Evolutionary conservation across 2,797 vertebrate genomes (phyloP).

Genomic region (Cynodonichthys magdalenae): DNA sequence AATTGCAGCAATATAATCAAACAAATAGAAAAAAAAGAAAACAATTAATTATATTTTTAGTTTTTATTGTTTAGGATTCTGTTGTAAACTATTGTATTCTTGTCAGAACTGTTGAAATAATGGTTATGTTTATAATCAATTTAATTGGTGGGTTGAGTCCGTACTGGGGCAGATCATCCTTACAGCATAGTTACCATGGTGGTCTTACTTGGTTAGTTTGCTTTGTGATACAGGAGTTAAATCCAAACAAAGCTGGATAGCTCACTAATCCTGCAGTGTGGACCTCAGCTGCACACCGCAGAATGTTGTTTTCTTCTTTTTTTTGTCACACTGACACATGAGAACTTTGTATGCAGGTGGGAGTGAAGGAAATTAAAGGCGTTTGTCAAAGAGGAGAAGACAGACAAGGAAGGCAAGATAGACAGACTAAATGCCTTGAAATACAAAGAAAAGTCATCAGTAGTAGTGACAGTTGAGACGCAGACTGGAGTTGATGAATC

Average conservation of each 20-base stretch:
- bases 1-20: too few relatives aligned
- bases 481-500: background rate
- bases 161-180: background rate
- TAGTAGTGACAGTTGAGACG: conserved; percentile 11
- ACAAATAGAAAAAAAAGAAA: too few relatives aligned
- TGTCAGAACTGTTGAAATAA: background rate
- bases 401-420: conserved; percentile 3
- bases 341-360: conserved; percentile 3
- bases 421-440: background rate
- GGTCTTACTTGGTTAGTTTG: background rate
- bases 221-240: conserved; percentile 4
- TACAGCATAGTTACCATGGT: background rate
- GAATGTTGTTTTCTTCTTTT: background rate
- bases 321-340: conserved; percentile 4
- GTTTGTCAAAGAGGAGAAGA: background rate
- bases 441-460: background rate
- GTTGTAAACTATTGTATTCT: background rate
- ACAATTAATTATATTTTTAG: background rate
- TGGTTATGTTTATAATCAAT: background rate
- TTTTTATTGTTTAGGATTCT: background rate
- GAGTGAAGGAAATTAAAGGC: background rate
- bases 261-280: background rate
- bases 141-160: background rate
- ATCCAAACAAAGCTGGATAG: background rate
- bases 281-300: background rate